Base-by-base conservation (phyloP, 2,888 invertebrate genomes). In the Heliconius cydno region DNA sequence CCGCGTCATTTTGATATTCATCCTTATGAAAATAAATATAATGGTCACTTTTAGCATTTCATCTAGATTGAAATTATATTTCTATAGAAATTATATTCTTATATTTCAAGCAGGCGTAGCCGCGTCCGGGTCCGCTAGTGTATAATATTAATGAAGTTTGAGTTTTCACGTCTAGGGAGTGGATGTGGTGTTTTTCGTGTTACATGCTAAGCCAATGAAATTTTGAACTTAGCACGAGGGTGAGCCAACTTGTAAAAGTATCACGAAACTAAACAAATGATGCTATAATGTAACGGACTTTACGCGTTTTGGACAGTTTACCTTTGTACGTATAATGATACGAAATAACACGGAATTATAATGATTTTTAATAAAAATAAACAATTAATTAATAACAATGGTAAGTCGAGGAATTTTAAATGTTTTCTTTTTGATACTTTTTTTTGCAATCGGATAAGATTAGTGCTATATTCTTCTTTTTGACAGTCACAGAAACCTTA, bases 71-170 rank as follows among this genome's bases (percentile, higher is more conserved):
- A n/a, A n/a, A n/a, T n/a, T n/a, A n/a, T n/a, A n/a, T n/a, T n/a
- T n/a, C n/a, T n/a, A n/a, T n/a, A n/a, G n/a, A n/a, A n/a, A n/a
- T n/a, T n/a, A n/a, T n/a, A n/a, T n/a, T n/a, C n/a, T n/a, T n/a
- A n/a, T n/a, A n/a, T n/a, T n/a, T n/a, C n/a, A n/a, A n/a, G n/a
- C n/a, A n/a, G n/a, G n/a, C n/a, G n/a, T n/a, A n/a, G n/a, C n/a
- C n/a, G n/a, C n/a, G n/a, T n/a, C n/a, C n/a, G n/a, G n/a, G n/a
- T n/a, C n/a, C n/a, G n/a, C n/a, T n/a, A n/a, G n/a, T 90, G 91
- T 88, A 87, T 92, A 91, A 92, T 92, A 92, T 92, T 93, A 90
- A 93, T 93, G 91, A 89, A 92, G 89, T 89, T 92, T 91, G 91
- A 91, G 92, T 34, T 92, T 92, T 91, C 88, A 86, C 88, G 86